Evolutionary conservation across 2,888 invertebrate species (phyloP), one percentile per base, ranked within the genome.

Genomic region (Andricus quercusramuli): DNA sequence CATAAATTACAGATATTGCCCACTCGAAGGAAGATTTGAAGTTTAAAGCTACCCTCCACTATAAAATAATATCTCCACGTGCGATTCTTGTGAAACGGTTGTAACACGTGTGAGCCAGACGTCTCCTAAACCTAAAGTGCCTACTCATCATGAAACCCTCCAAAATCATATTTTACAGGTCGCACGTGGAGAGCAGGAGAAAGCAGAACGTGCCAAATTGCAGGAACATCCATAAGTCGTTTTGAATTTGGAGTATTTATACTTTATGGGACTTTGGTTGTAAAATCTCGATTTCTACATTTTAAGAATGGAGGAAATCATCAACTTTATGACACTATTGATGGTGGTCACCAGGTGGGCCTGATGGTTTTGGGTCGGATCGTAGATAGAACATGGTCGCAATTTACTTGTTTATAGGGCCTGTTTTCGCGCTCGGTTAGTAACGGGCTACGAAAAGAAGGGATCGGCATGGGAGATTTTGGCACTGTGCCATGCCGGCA

Each of bases 381-480:
- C 15, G 74, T 74, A 74, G 82, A 81, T 79, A 83, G 82, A 81
- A 82, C 78, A 74, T 32, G 74, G 32, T 74, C 74, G 80, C 79
- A 84, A 86, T 88, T 86, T 85, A 83, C 85, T 86, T 80, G 88
- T 88, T 86, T 85, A 74, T 56, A 86, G 86, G 86, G 86, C 85
- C 86, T 83, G 83, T 85, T 91, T 90, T 90, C 87, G 87, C 89
- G 89, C 89, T 86, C 88, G 88, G 90, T 87, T 90, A 90, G 90
- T 89, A 90, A 84, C 82, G 81, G 80, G 80, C 83, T 79, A 81
- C 83, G 86, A 87, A 85, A 84, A 86, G 88, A 86, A 87, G 88
- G 87, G 88, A 88, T 87, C 86, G 86, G 85, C 82, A 80, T 79
- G 82, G 85, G 87, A 83, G 85, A 89, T 91, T 90, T 90, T 91